These are phyloP conservation scores for Apogon talboti DNA, from an alignment of 2,797 vertebrate genomes.

Conservation along the genomic window DNA sequence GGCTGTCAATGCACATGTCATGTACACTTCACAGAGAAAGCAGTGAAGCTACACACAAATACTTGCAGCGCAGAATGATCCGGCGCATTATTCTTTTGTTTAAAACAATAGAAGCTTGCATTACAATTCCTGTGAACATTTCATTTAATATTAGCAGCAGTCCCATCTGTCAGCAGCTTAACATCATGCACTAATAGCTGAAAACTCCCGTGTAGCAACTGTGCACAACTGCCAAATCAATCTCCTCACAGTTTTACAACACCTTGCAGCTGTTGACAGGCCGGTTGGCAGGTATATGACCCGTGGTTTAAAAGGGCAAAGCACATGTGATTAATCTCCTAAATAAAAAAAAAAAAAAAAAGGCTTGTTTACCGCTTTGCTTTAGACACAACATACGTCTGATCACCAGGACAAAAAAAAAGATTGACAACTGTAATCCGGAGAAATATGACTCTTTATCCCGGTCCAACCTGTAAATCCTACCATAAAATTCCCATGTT, in stretches of 20 bases:
- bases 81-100: background rate
- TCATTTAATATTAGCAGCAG: slow-evolving; percentile 16
- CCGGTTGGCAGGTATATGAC: slow-evolving; percentile 48
- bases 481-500: slow-evolving; percentile 39
- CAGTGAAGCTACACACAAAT: background rate
- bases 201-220: slow-evolving; percentile 36
- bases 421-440: slow-evolving; percentile 15
- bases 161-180: slow-evolving; percentile 30
- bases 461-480: slow-evolving; percentile 21
- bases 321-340: slow-evolving; percentile 35
- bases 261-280: slow-evolving; percentile 56
- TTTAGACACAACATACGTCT: slow-evolving; percentile 17
- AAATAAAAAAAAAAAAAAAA: slow-evolving; percentile 35
- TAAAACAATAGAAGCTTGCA: slow-evolving; percentile 10
- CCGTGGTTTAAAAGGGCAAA: slow-evolving; percentile 47
- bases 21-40: slow-evolving; percentile 2
- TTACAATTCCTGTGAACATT: slow-evolving; percentile 5
- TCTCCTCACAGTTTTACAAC: slow-evolving; percentile 35
- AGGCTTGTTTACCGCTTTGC: slow-evolving; percentile 38
- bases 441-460: slow-evolving; percentile 17
- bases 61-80: background rate
- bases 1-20: background rate
- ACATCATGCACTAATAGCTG: slow-evolving; percentile 28
- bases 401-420: slow-evolving; percentile 6
- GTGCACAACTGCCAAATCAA: slow-evolving; percentile 39